These are phyloP conservation scores for Hemitrygon akajei DNA, from an alignment of 2,797 vertebrate genomes.

Conservation along the genomic window DNA sequence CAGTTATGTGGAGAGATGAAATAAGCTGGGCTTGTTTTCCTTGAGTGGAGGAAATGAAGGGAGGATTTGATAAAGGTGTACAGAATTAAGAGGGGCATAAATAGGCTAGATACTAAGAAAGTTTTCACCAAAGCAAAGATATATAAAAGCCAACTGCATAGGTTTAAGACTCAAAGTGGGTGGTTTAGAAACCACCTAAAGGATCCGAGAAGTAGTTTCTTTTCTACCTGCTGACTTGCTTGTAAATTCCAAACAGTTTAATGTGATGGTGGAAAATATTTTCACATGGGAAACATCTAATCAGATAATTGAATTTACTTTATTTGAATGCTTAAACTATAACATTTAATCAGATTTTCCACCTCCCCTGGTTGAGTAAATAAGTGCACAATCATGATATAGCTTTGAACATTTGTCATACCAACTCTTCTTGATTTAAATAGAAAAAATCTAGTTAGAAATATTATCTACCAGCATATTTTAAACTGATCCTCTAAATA, in stretches of 20 bases:
- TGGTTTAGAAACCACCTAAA: too few species aligned
- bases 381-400: not conserved
- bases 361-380: not conserved
- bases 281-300: not conserved
- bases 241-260: not conserved
- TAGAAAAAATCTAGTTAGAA: not conserved
- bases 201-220: too few species aligned
- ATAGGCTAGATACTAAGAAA: too few species aligned
- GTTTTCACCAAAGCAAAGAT: too few species aligned
- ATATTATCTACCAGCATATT: not conserved
- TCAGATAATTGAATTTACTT: not conserved
- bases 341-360: not conserved
- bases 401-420: not conserved
- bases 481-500: not conserved
- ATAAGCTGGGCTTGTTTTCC: too few species aligned
- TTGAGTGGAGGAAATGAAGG: too few species aligned
- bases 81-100: too few species aligned
- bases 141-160: too few species aligned
- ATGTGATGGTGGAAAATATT: not conserved
- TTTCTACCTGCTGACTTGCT: not conserved
- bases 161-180: too few species aligned
- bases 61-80: too few species aligned
- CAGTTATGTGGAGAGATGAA: too few species aligned
- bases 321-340: not conserved
- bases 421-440: not conserved